phyloP scores from a whole-genome alignment of 2,797 vertebrate genomes.

The Tokudaia tokunoshimensis region DNA sequence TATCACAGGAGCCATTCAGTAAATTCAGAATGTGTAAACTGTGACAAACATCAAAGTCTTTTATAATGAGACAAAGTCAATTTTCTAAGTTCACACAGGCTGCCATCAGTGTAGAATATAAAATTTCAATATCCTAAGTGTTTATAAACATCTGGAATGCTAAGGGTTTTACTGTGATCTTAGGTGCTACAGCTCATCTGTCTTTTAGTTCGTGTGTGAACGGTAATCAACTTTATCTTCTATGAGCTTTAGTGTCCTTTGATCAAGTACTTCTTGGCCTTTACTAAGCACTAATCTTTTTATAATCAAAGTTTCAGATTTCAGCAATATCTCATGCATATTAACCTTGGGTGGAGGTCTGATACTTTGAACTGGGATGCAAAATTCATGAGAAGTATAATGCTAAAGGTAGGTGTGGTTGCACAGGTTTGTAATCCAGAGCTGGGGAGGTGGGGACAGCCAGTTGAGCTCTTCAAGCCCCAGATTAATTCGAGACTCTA shows the following conservation, averaged over 20 bases:
- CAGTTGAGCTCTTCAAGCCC: background rate
- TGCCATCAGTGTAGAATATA: background rate
- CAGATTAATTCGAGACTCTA: background rate
- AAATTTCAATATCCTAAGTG: background rate
- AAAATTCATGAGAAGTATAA: conserved; percentile 6
- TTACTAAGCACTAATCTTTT: background rate
- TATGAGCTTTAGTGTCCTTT: background rate
- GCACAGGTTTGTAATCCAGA: background rate
- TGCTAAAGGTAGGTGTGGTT: background rate
- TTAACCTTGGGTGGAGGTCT: background rate
- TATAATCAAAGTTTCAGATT: conserved; percentile 42
- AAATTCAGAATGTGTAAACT: background rate
- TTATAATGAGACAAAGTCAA: background rate
- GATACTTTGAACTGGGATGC: background rate
- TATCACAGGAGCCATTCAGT: conserved; percentile 61
- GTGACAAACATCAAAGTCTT: background rate
- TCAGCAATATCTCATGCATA: conserved; percentile 15
- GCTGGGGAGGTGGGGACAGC: background rate
- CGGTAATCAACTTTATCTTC: background rate
- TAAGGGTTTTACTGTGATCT: background rate
- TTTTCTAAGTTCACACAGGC: conserved; percentile 3
- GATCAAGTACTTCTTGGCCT: background rate
- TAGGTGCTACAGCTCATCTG: background rate
- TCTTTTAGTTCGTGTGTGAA: background rate
- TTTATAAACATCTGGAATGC: background rate